Percentiles rank a stretch among this genome's conserved stretches.
These are phyloP conservation scores for Acanthis flammea DNA, from an alignment of 2,797 vertebrate species.

Conservation along the genomic window DNA sequence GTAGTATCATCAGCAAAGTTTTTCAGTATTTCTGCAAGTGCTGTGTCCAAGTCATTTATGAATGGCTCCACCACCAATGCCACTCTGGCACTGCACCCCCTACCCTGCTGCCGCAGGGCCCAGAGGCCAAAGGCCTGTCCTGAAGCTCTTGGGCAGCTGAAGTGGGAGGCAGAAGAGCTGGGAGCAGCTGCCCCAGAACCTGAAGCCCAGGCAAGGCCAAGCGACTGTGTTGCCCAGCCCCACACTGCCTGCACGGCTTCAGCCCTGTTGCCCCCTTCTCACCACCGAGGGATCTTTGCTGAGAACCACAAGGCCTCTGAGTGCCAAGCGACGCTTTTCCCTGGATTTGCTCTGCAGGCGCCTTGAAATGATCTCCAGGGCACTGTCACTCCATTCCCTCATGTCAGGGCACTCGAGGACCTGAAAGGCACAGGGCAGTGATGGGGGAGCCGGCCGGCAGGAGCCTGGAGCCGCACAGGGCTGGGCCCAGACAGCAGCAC, in stretches of 20 bases:
- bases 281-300: background rate
- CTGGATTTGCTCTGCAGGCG: background rate
- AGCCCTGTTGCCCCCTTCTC: background rate
- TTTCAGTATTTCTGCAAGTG: background rate
- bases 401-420: background rate
- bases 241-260: fast-evolving
- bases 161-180: background rate
- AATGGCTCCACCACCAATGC: background rate
- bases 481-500: background rate
- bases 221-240: fast-evolving
- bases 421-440: background rate
- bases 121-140: background rate
- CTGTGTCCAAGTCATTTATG: background rate
- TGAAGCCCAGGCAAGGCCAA: fast-evolving
- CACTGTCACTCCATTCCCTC: background rate
- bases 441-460: fast-evolving
- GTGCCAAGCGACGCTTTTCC: background rate
- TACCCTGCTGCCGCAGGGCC: fast-evolving
- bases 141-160: fast-evolving
- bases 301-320: background rate
- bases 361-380: background rate
- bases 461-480: fast-evolving
- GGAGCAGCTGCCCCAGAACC: background rate
- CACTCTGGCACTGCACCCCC: background rate
- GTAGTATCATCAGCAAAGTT: background rate